Base-by-base conservation (phyloP, 1,140 invertebrate genomes). In the Mactra quadrangularis region DNA sequence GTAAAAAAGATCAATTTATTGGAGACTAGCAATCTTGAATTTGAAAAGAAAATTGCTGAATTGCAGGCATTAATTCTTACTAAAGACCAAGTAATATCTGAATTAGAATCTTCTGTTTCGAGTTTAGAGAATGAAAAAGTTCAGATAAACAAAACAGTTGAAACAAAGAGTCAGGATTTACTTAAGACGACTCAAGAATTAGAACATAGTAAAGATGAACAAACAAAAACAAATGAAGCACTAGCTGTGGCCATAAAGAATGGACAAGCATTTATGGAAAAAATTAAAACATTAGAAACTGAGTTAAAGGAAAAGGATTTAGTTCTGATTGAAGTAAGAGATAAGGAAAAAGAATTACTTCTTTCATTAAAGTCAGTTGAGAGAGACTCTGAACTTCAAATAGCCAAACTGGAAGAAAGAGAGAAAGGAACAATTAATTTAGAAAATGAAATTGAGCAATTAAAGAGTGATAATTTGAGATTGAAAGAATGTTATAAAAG, bases 61-160 rank as follows among this genome's bases (percentile, higher is more conserved):
- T 11, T 55, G 3, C 38, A 71, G 29, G 55, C 59, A 47, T 35
- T 57, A 11, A 50, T 59, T 47, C 13, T 38, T 55, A 9, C 19
- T n/a, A 81, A 47, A n/a, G 64, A 70, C 45, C 70, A 81, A 59
- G 22, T 47, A 50, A 22, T 78, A 25, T 19, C 50, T 45, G 75
- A 78, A 66, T 31, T 66, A 6, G 66, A 38, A 45, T 15, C 57
- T 41, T 47, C 15, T 29, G 1, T 52, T 0, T 22, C 25, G 13
- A 27, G 38, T 29, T n/a, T 68, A 41, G 71, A 59, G 19, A 52
- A 74, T 55, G 71, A 74, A 22, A 74, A 27, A 74, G 19, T 19
- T 59, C 33, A 74, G n/a, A 41, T 59, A 19, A 33, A 22, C 11
- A 59, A 59, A 29, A 53, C 57, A 35, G 11, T 74, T 3, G 52